Percentiles rank a stretch among this genome's conserved stretches.
Conservation (phyloP, 2,113 vertebrate genomes). For the Dascyllus trimaculatus region DNA sequence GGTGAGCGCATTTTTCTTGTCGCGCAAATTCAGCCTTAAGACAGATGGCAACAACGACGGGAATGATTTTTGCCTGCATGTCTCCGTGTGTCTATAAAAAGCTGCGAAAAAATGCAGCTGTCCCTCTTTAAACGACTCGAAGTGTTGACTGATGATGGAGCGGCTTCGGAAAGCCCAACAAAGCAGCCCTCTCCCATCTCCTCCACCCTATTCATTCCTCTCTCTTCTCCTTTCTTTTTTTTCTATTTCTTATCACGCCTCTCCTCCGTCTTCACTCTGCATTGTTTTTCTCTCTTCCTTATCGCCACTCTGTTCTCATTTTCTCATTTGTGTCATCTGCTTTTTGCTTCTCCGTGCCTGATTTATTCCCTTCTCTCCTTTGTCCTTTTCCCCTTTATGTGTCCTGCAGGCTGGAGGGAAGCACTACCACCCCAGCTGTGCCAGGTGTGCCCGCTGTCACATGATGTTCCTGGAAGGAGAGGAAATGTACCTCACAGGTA, state of each 20-base stretch:
- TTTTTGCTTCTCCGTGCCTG: slow-evolving; percentile 11
- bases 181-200: slow-evolving; percentile 36
- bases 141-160: slow-evolving; percentile 44
- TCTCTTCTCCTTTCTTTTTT: background rate
- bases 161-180: slow-evolving; percentile 45
- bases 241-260: background rate
- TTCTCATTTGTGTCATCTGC: slow-evolving; percentile 26
- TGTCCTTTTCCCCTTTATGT: background rate
- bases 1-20: slow-evolving; percentile 84
- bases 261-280: slow-evolving; percentile 17
- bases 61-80: slow-evolving; percentile 6
- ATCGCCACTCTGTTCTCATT: slow-evolving; percentile 6
- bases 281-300: slow-evolving; percentile 41
- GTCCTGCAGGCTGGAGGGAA: slow-evolving; percentile 92
- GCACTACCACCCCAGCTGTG: slow-evolving; percentile 96
- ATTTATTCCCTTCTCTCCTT: slow-evolving; percentile 2
- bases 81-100: slow-evolving; percentile 34
- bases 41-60: background rate
- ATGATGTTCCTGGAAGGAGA: slow-evolving; percentile 96
- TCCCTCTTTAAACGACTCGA: slow-evolving; percentile 45
- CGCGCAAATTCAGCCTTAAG: background rate
- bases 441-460: slow-evolving; percentile 95
- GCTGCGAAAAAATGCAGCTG: slow-evolving; percentile 51
- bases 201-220: slow-evolving; percentile 4
- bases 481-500: slow-evolving; percentile 98